A percentile compares a stretch with the other conserved stretches of the same genome.
These are phyloP conservation scores for Tenthredo scrophulariae DNA, from an alignment of 2,888 invertebrate species.

Conservation along the genomic window DNA sequence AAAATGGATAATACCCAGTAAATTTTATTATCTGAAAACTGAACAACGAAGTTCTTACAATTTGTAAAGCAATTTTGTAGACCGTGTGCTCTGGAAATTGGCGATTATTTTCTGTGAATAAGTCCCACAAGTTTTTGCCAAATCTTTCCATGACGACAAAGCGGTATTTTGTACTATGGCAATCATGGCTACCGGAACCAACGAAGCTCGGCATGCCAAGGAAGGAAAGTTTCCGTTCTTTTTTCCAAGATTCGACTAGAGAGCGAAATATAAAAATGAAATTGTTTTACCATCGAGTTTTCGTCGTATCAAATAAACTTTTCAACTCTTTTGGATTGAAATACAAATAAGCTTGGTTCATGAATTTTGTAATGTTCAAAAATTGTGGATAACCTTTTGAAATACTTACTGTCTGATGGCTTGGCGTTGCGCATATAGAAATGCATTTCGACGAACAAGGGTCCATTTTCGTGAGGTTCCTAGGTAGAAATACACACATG, in stretches of 20 bases:
- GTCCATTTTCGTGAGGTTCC: constrained; percentile 96
- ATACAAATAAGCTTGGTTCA: not conserved
- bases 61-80: constrained; percentile 90
- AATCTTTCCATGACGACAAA: constrained; percentile 92
- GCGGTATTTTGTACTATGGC: constrained; percentile 88
- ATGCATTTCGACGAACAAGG: constrained; percentile 95
- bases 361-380: not conserved
- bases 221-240: constrained; percentile 83
- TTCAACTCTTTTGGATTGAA: not conserved
- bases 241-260: constrained; percentile 87
- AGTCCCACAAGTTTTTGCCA: constrained; percentile 90
- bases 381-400: not conserved
- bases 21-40: not conserved
- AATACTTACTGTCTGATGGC: constrained; percentile 82
- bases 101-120: constrained; percentile 85
- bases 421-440: constrained; percentile 91
- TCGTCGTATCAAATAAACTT: not conserved
- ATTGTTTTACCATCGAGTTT: not conserved
- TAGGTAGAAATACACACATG: constrained; percentile 73
- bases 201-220: constrained; percentile 93
- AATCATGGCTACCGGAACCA: constrained; percentile 91
- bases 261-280: constrained; percentile 53
- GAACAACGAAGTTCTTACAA: constrained; percentile 81
- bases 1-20: not conserved
- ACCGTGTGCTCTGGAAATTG: constrained; percentile 87